Base-by-base conservation (phyloP, 2,888 invertebrate genomes). In the Polymixis lichenea region DNA sequence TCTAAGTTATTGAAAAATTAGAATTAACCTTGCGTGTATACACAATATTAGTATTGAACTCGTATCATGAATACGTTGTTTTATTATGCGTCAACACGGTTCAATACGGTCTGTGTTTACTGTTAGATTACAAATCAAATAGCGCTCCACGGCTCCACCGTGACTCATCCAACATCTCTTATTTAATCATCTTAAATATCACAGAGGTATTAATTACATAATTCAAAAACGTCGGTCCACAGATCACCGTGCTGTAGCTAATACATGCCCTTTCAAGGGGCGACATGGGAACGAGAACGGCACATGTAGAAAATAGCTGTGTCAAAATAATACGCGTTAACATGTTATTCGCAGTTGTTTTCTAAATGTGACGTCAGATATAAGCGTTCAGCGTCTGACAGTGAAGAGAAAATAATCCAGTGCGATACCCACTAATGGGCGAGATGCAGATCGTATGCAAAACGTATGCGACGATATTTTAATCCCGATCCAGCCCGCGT, bases 161-260 rank as follows among this genome's bases (percentile, higher is more conserved):
- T 95, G 95, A 95, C 88, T 95, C 95, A 95, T 86, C 84, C 85
- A 82, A 83, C 90, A 92, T 87, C 82, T 92, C 91, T 87, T 84
- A 93, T 91, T 92, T 92, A 94, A 92, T 91, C 93, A 90, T 92
- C 91, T 93, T 94, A 94, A 93, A 95, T 95, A 95, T 95, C 95
- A 95, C 95, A 95, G 95, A 92, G 91, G 92, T 92, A 93, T 94
- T 94, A 93, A 93, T 94, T 94, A 94, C 87, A 91, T 90, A 89
- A 91, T 87, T 89, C 85, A 85, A 90, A 90, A 80, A 75, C 73
- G 80, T 79, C 83, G 87, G 75, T 88, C 65, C 80, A 86, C 87
- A 81, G 72, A 82, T 83, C 77, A 79, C 77, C 75, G 74, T 66
- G 75, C 69, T 65, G 72, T 61, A n/a, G 70, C 84, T 72, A 77